A percentile compares a stretch with the other conserved stretches of the same genome.
Evolutionary conservation across 2,113 vertebrate genomes (phyloP).

Genomic region (Oophaga pumilio): DNA sequence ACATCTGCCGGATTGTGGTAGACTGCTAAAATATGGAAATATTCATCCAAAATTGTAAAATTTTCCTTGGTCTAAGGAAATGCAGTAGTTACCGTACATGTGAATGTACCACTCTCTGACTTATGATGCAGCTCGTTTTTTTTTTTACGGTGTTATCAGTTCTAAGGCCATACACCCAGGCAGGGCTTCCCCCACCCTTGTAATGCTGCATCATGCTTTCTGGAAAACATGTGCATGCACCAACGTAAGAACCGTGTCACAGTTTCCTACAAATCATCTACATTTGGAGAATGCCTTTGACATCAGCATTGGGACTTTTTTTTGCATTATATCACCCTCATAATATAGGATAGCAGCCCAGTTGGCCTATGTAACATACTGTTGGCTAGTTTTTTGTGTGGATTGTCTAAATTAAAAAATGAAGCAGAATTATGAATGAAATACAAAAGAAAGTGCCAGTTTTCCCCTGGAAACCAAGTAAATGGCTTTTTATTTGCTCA

Average conservation of each 20-base stretch:
- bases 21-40: neutral
- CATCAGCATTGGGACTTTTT: neutral
- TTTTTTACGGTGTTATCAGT: conserved; percentile 23
- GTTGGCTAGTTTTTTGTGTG: too few species aligned
- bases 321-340: neutral
- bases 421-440: too few species aligned
- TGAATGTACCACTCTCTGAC: too few species aligned
- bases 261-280: neutral
- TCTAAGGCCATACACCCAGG: neutral
- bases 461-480: too few species aligned
- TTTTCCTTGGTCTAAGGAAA: neutral
- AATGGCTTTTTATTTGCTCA: too few species aligned
- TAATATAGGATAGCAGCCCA: neutral
- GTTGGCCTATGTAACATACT: too few species aligned
- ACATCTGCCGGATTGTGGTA: too few species aligned
- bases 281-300: neutral
- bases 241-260: neutral
- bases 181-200: conserved; percentile 31
- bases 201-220: conserved; percentile 29
- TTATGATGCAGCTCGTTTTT: neutral
- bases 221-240: neutral
- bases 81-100: too few species aligned
- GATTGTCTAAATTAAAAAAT: too few species aligned
- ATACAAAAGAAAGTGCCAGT: too few species aligned
- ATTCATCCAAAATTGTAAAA: neutral